Evolutionary conservation across 2,888 invertebrate species (phyloP), one percentile per base, ranked within the genome.

Genomic region (Mesorhabditis sp.): DNA sequence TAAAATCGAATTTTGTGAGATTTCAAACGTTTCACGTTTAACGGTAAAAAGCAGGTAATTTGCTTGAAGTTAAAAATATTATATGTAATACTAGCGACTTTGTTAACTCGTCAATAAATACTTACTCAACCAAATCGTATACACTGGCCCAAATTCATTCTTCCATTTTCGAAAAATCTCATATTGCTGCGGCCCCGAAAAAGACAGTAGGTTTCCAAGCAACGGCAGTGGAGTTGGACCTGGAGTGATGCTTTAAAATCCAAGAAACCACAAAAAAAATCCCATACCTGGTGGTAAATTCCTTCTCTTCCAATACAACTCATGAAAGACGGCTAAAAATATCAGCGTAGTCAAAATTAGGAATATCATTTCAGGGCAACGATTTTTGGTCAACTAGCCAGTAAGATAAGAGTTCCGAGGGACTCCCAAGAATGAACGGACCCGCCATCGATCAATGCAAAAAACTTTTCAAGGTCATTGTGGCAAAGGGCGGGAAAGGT

Each of bases 81-180:
- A 28, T 28, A 28, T 28, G 28, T 2, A 28, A 28, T 28, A 28
- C 28, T 28, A 28, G 28, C 28, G 28, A 28, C 28, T 28, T 28
- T 28, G 28, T 28, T 28, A 28, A 28, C 28, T 28, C 28, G 28
- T 28, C 28, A 28, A 28, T 28, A 28, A 28, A 28, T 28, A 50
- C 58, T 50, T n/a, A 50, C 58, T 50, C 67, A 74, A 28, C 74
- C 74, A 74, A 62, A 72, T 70, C 4, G 74, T 74, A 68, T 64
- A 74, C 15, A 74, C 70, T 2, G 72, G 71, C 4, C 74, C 74
- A 64, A 71, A 74, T 62, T 72, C 5, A 13, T 69, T 72, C 70
- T 61, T 69, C 28, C 72, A 66, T n/a, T 68, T 69, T 62, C 70
- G 67, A 41, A 63, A 74, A 62, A 71, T 58, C 62, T 72, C 69